Percentiles rank a stretch among this genome's conserved stretches.
phyloP scores from a whole-genome alignment of 2,888 invertebrate genomes.

The Metopia argyrocephala region DNA sequence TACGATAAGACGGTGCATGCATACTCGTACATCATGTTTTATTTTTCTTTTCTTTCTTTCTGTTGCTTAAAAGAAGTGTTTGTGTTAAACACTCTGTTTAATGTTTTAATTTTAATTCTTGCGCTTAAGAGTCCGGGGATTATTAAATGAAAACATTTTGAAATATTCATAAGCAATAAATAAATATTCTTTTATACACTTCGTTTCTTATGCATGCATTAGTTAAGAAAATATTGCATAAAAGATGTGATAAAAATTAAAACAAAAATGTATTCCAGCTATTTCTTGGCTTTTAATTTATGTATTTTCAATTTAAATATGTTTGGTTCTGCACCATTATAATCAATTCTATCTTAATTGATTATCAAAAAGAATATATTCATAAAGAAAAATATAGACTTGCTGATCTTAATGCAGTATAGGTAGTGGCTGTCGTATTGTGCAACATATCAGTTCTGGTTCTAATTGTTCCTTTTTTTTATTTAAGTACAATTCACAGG shows the following conservation, averaged over 20 bases:
- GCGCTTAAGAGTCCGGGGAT: slow-evolving; percentile 41
- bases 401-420: no score
- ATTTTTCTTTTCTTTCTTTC: neutral
- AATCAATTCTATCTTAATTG: neutral
- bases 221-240: neutral
- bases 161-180: slow-evolving; percentile 61
- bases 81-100: slow-evolving; percentile 29
- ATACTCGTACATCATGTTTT: no score
- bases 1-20: neutral
- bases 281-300: neutral
- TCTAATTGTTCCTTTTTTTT: no score
- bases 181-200: slow-evolving; percentile 18
- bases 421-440: no score
- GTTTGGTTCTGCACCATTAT: neutral
- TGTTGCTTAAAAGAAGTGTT: neutral
- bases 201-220: neutral
- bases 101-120: slow-evolving; percentile 24
- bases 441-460: no score
- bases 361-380: no score
- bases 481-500: no score
- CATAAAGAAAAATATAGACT: no score
- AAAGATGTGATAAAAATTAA: neutral
- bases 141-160: slow-evolving; percentile 56
- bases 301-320: neutral
- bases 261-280: neutral